These are phyloP conservation scores for Cyanocitta stelleri DNA, from an alignment of 2,113 vertebrate species.

Conservation along the genomic window DNA sequence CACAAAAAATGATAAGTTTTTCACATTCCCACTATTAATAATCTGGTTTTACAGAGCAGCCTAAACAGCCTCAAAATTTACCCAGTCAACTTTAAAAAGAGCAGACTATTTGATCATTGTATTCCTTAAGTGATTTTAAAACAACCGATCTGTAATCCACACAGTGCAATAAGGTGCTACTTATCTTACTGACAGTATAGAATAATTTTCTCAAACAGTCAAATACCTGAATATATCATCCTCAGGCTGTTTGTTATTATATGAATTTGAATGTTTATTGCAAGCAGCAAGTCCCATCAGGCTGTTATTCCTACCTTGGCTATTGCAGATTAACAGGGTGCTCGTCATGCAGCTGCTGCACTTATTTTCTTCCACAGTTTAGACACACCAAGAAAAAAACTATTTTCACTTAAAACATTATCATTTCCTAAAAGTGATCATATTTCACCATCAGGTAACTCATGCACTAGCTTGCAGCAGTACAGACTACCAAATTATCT, in stretches of 20 bases:
- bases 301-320: neutral
- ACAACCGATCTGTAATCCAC: neutral
- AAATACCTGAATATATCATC: neutral
- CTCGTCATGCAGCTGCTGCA: neutral
- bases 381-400: neutral
- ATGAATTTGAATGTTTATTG: neutral
- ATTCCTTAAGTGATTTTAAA: neutral
- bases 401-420: neutral
- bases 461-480: neutral
- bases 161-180: neutral
- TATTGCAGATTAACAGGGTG: neutral
- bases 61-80: neutral
- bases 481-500: neutral
- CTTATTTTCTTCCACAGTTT: neutral
- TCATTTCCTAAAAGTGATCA: neutral
- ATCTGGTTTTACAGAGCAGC: neutral
- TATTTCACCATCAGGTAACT: neutral
- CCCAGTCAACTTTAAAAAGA: neutral
- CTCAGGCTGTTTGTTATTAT: neutral
- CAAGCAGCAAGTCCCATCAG: neutral
- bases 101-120: neutral
- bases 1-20: neutral
- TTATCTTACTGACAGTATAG: neutral
- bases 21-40: neutral
- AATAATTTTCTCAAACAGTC: neutral